Evolutionary conservation across 2,888 invertebrate genomes (phyloP).

Genomic region (Patella pellucida): DNA sequence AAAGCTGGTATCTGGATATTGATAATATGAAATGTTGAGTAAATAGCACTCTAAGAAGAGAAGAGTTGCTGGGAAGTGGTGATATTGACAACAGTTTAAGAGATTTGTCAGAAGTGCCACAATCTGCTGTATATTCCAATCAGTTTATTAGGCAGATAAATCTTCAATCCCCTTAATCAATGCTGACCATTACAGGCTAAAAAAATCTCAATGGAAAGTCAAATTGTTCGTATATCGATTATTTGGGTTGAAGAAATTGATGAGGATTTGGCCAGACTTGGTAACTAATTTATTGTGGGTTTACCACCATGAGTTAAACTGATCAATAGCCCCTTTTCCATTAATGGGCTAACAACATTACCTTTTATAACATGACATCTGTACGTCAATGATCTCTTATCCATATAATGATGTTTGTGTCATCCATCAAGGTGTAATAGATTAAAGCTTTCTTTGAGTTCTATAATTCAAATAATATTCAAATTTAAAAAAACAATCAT

Average conservation of each 20-base stretch:
- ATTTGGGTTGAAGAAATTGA: constrained; percentile 6
- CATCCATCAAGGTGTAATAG: no score
- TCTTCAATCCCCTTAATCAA: neutral
- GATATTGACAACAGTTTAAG: neutral
- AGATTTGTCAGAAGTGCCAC: neutral
- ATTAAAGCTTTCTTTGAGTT: no score
- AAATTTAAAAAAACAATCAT: no score
- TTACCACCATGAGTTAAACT: neutral
- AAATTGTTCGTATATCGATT: neutral
- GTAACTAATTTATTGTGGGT: constrained; percentile 9
- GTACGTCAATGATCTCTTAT: no score
- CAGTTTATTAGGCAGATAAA: neutral
- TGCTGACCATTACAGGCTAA: neutral
- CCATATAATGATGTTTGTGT: no score
- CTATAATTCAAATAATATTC: no score
- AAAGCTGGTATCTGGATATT: no score
- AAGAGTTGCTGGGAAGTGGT: no score
- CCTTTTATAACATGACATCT: no score
- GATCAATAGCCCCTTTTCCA: neutral
- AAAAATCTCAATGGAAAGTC: neutral
- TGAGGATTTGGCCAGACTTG: constrained; percentile 10
- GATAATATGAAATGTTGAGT: no score
- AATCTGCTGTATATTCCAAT: neutral
- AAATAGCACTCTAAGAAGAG: no score
- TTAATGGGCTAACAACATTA: no score